These are phyloP conservation scores for Parthenolecanium corni DNA, from an alignment of 2,888 invertebrate genomes.

Conservation along the genomic window DNA sequence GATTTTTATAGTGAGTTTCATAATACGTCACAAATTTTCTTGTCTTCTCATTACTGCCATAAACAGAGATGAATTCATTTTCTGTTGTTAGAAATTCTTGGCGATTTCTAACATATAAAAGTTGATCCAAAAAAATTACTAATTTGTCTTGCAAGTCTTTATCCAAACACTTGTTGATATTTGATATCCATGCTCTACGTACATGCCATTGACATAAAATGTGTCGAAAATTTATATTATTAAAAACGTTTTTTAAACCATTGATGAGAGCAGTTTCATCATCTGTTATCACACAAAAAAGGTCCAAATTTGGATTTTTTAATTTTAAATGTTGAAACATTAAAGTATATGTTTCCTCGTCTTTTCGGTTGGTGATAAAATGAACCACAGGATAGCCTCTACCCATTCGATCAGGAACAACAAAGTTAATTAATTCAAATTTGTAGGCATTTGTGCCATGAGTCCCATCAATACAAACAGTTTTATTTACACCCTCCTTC, in stretches of 20 bases:
- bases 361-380: slow-evolving; percentile 31
- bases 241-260: neutral
- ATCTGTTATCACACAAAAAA: neutral
- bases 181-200: neutral
- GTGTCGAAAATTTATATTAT: neutral
- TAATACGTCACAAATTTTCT: too few species aligned
- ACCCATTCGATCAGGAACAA: slow-evolving; percentile 33
- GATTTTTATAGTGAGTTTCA: too few species aligned
- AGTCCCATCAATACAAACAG: slow-evolving; percentile 34
- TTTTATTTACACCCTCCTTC: slow-evolving; percentile 33
- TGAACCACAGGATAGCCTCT: slow-evolving; percentile 33
- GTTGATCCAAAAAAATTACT: neutral
- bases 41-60: too few species aligned
- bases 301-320: slow-evolving; percentile 6
- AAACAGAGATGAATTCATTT: too few species aligned
- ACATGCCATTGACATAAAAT: neutral
- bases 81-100: too few species aligned
- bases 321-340: slow-evolving; percentile 28
- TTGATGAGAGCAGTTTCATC: neutral
- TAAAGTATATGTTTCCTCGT: slow-evolving; percentile 21
- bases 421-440: slow-evolving; percentile 33
- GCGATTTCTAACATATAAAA: too few species aligned
- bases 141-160: neutral
- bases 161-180: neutral
- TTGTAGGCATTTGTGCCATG: slow-evolving; percentile 33